phyloP scores from a whole-genome alignment of 2,797 vertebrate genomes.

The Pipistrellus pipistrellus region DNA sequence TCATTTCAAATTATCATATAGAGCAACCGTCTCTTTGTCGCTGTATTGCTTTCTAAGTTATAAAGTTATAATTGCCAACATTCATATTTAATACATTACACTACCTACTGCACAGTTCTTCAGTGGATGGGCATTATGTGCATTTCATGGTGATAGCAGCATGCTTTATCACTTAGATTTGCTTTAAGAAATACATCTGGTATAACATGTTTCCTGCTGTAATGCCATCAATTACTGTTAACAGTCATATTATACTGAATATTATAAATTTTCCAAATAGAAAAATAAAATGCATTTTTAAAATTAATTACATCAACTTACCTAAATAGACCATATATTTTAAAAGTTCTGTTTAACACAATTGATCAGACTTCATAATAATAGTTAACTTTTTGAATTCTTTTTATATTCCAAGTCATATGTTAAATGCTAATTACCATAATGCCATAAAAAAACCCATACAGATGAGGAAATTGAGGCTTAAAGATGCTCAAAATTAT shows the following conservation, averaged over 20 bases:
- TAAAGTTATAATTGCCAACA: neutral
- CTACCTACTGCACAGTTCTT: neutral
- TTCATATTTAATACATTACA: neutral
- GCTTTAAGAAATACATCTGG: slow-evolving; percentile 47
- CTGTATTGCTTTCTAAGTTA: slow-evolving; percentile 4
- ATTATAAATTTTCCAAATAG: neutral
- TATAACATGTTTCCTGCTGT: slow-evolving; percentile 1
- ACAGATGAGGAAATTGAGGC: neutral
- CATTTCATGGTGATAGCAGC: neutral
- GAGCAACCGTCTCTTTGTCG: neutral
- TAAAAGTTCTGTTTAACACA: neutral
- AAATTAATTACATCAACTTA: slow-evolving; percentile 53
- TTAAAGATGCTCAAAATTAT: slow-evolving; percentile 4
- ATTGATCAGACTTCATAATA: slow-evolving; percentile 23
- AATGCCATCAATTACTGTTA: slow-evolving; percentile 29
- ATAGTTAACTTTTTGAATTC: neutral
- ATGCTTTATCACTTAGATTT: neutral
- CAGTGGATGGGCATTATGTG: neutral
- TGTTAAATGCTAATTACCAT: neutral
- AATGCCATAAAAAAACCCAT: neutral
- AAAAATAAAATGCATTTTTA: slow-evolving; percentile 39
- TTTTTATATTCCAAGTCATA: slow-evolving; percentile 5
- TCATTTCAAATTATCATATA: neutral
- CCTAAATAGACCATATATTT: neutral
- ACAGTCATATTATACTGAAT: neutral